Conservation (phyloP, 2,797 vertebrate species). For the Chaenodraco wilsoni region DNA sequence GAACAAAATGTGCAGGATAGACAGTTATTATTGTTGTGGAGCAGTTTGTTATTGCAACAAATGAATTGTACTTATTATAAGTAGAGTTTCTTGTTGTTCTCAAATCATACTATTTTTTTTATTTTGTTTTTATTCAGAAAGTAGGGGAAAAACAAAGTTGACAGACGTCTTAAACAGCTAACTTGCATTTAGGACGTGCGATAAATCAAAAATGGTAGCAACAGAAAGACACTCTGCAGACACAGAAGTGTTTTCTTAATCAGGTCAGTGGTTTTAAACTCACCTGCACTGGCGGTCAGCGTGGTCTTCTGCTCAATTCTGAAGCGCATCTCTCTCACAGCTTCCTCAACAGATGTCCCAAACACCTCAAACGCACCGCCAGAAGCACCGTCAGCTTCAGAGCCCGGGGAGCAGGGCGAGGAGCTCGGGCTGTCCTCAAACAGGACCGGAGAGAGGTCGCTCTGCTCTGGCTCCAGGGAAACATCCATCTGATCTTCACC, state of each 20-base stretch:
- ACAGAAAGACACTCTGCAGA: background rate
- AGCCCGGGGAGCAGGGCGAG: slow-evolving; percentile 44
- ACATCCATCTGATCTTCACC: slow-evolving; percentile 46
- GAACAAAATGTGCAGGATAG: slow-evolving; percentile 8
- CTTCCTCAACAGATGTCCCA: slow-evolving; percentile 91
- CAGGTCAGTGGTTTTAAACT: background rate
- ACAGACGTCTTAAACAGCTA: background rate
- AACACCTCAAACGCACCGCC: slow-evolving; percentile 80
- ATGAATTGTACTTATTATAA: background rate
- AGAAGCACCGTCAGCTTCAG: slow-evolving; percentile 16
- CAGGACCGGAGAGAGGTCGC: slow-evolving; percentile 86
- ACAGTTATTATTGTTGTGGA: slow-evolving; percentile 1
- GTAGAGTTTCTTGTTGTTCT: background rate
- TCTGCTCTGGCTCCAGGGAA: slow-evolving; percentile 20
- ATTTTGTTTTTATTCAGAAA: background rate
- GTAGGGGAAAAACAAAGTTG: background rate
- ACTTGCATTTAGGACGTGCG: background rate
- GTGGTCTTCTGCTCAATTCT: slow-evolving; percentile 94
- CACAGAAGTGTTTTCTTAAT: background rate
- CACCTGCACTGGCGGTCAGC: slow-evolving; percentile 97
- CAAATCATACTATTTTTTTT: background rate
- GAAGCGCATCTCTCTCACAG: slow-evolving; percentile 96
- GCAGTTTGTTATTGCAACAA: slow-evolving; percentile 10
- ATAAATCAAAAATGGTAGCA: background rate
- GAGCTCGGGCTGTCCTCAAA: slow-evolving; percentile 88